Conservation (phyloP, 2,797 vertebrate genomes). For the Manis javanica region DNA sequence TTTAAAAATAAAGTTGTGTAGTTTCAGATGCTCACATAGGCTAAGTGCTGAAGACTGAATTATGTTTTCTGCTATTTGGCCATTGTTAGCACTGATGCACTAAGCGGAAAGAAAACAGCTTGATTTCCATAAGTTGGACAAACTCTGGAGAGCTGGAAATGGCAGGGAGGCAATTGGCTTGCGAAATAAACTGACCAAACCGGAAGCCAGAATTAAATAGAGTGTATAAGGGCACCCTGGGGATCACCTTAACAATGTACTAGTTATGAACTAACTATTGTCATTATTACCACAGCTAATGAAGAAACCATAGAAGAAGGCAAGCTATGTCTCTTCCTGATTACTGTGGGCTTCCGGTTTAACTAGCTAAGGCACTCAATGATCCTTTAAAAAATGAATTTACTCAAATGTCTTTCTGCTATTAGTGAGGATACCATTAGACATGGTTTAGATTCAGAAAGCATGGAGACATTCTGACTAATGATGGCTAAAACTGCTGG, state of each 20-base stretch:
- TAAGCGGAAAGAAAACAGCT: slow-evolving; percentile 69
- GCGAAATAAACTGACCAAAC: slow-evolving; percentile 79
- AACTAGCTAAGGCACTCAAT: slow-evolving; percentile 71
- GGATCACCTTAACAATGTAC: slow-evolving; percentile 70
- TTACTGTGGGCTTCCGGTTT: slow-evolving; percentile 68
- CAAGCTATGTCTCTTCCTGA: slow-evolving; percentile 56
- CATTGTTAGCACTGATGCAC: slow-evolving; percentile 72
- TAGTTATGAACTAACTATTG: slow-evolving; percentile 79
- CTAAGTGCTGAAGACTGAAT: slow-evolving; percentile 68
- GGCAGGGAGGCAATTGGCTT: slow-evolving; percentile 67
- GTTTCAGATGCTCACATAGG: slow-evolving; percentile 43
- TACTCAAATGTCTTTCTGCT: slow-evolving; percentile 69
- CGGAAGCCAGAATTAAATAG: slow-evolving; percentile 64
- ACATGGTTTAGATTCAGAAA: slow-evolving; percentile 76
- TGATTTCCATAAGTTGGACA: slow-evolving; percentile 74
- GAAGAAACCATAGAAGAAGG: slow-evolving; percentile 75
- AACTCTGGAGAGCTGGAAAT: slow-evolving; percentile 72
- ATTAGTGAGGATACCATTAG: slow-evolving; percentile 73
- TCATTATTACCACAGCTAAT: slow-evolving; percentile 75
- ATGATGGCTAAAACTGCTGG: slow-evolving; percentile 69
- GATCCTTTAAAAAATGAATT: slow-evolving; percentile 79
- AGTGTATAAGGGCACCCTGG: slow-evolving; percentile 50
- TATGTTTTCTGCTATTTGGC: slow-evolving; percentile 77
- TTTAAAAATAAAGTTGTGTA: slow-evolving; percentile 51
- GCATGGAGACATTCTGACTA: slow-evolving; percentile 70